Evolutionary conservation across 2,888 invertebrate species (phyloP).

Genomic region (Scaeva pyrastri): DNA sequence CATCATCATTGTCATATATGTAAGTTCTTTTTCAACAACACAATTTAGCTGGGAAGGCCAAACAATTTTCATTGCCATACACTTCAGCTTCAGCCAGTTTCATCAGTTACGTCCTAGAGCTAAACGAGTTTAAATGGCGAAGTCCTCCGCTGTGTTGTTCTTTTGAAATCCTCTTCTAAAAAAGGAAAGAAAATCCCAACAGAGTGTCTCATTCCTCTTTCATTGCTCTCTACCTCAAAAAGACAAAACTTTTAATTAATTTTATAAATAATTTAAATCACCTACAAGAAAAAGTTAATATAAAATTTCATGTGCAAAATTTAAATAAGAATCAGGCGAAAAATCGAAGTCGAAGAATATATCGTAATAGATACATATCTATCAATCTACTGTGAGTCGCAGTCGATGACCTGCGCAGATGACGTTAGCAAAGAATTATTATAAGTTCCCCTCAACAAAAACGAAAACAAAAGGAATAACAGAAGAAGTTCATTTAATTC

Average conservation of each 20-base stretch:
- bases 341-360: slow-evolving; percentile 68
- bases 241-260: background rate
- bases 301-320: slow-evolving; percentile 21
- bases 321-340: slow-evolving; percentile 44
- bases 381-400: slow-evolving; percentile 28
- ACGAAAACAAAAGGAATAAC: slow-evolving; percentile 5
- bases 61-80: slow-evolving; percentile 50
- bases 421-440: slow-evolving; percentile 38
- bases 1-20: slow-evolving; percentile 16
- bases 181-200: background rate
- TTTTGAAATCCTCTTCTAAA: slow-evolving; percentile 12
- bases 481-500: slow-evolving; percentile 33
- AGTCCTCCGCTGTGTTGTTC: slow-evolving; percentile 47
- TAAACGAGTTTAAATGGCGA: slow-evolving; percentile 75
- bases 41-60: slow-evolving; percentile 29
- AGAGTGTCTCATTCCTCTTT: slow-evolving; percentile 9
- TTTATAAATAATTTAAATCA: slow-evolving; percentile 58
- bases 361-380: slow-evolving; percentile 65
- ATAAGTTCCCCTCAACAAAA: slow-evolving; percentile 36
- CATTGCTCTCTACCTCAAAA: slow-evolving; percentile 24
- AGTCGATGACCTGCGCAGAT: slow-evolving; percentile 63
- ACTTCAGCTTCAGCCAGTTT: slow-evolving; percentile 55
- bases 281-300: background rate
- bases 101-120: slow-evolving; percentile 73
- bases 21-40: slow-evolving; percentile 32